Evolutionary conservation across 2,113 vertebrate species (phyloP).

Genomic region (Osmerus eperlanus): DNA sequence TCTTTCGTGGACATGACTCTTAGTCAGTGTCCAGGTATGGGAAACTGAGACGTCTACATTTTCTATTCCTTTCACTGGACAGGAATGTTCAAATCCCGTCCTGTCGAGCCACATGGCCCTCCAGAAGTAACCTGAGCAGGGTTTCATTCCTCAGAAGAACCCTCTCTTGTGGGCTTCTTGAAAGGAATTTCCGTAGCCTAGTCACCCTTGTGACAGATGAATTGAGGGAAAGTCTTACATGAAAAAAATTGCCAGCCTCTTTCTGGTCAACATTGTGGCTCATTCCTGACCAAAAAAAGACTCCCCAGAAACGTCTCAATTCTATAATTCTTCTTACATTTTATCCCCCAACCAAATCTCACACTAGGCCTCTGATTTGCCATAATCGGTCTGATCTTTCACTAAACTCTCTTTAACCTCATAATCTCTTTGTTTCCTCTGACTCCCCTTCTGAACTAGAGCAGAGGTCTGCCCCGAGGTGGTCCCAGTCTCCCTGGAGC

Average conservation of each 20-base stretch:
- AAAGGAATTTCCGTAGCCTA: constrained; percentile 14
- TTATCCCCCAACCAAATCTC: constrained; percentile 29
- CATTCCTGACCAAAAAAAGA: background rate
- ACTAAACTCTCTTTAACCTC: constrained; percentile 68
- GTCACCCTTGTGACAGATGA: background rate
- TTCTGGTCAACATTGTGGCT: background rate
- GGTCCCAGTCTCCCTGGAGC: constrained; percentile 44
- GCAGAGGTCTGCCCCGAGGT: constrained; percentile 43
- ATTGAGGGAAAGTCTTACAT: background rate
- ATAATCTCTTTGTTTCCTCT: constrained; percentile 57
- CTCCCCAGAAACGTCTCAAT: constrained; percentile 3
- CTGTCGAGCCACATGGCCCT: constrained; percentile 27
- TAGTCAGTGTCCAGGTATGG: constrained; percentile 11
- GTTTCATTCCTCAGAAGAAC: background rate
- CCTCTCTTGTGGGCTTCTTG: constrained; percentile 18
- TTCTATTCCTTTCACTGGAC: constrained; percentile 27
- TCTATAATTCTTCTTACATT: constrained; percentile 4
- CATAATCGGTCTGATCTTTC: constrained; percentile 58
- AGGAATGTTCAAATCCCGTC: constrained; percentile 46
- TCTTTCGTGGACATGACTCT: background rate
- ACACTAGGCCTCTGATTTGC: constrained; percentile 32
- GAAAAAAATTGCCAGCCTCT: background rate
- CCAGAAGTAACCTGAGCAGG: constrained; percentile 36
- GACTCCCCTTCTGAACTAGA: constrained; percentile 30
- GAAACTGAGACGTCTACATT: constrained; percentile 35